A percentile compares a stretch with the other conserved stretches of the same genome.
Conservation (phyloP, 2,888 invertebrate genomes). For the Tetranychus truncatus region DNA sequence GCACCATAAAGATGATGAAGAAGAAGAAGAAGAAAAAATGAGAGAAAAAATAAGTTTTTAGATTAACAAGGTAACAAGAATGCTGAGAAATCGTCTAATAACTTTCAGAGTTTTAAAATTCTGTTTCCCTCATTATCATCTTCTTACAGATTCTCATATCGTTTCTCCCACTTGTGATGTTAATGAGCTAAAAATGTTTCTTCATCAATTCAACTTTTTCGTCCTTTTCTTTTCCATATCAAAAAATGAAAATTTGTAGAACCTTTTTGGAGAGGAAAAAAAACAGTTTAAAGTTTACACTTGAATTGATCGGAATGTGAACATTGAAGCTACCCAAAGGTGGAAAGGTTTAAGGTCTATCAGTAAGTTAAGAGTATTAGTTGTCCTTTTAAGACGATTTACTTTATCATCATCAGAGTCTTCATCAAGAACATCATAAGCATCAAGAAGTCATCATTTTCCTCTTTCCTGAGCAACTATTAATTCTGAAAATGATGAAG, state of each 20-base stretch:
- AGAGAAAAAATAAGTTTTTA: neutral
- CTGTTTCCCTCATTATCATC: neutral
- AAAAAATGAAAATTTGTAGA: neutral
- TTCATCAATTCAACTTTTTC: too few relatives aligned
- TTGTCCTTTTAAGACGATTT: too few relatives aligned
- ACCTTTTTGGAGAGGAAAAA: neutral
- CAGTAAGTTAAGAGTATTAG: too few relatives aligned
- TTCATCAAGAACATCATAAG: too few relatives aligned
- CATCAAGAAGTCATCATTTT: too few relatives aligned
- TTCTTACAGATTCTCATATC: neutral
- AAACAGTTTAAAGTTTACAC: neutral
- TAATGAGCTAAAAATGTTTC: neutral
- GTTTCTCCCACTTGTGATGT: neutral
- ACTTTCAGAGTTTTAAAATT: neutral
- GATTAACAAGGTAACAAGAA: neutral
- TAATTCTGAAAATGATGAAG: neutral
- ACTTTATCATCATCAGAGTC: too few relatives aligned
- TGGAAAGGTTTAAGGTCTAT: neutral
- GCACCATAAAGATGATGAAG: neutral
- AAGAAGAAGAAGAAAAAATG: neutral
- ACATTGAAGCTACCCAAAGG: neutral
- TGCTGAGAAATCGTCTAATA: slow-evolving; percentile 1
- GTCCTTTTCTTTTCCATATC: neutral
- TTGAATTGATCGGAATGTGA: neutral
- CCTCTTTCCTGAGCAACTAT: neutral